Evolutionary conservation across 1,140 invertebrate species (phyloP).

Genomic region (Drosophila chauvacae): DNA sequence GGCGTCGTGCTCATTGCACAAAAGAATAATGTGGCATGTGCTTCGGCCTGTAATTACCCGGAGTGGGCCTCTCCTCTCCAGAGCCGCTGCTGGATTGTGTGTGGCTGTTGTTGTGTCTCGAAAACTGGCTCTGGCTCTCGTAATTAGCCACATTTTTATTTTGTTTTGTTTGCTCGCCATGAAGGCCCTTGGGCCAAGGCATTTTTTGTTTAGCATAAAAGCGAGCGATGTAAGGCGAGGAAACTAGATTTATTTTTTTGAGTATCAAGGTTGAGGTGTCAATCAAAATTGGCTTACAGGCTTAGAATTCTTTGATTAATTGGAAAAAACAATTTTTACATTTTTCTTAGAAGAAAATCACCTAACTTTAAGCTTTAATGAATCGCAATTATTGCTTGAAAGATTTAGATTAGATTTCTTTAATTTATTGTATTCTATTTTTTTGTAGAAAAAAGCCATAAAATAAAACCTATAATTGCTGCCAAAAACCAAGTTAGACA

Average conservation of each 20-base stretch:
- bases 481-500: slow-evolving; percentile 6
- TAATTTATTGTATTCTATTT: no score
- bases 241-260: slow-evolving; percentile 37
- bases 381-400: no score
- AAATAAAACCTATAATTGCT: no score
- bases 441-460: no score
- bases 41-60: slow-evolving; percentile 68
- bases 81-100: slow-evolving; percentile 18
- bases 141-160: slow-evolving; percentile 75
- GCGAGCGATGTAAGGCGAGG: slow-evolving; percentile 22
- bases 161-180: slow-evolving; percentile 22
- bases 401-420: not conserved
- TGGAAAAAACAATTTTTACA: not conserved
- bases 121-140: slow-evolving; percentile 50
- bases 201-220: slow-evolving; percentile 74
- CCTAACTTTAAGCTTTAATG: not conserved
- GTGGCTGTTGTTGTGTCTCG: slow-evolving; percentile 14
- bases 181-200: slow-evolving; percentile 70
- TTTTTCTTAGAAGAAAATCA: not conserved
- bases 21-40: slow-evolving; percentile 83
- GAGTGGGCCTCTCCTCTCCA: slow-evolving; percentile 12
- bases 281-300: slow-evolving; percentile 4
- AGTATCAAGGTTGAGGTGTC: slow-evolving; percentile 57
- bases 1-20: slow-evolving; percentile 76
- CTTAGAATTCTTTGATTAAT: not conserved